Conservation (phyloP, 2,113 vertebrate species). For the Columba livia region DNA sequence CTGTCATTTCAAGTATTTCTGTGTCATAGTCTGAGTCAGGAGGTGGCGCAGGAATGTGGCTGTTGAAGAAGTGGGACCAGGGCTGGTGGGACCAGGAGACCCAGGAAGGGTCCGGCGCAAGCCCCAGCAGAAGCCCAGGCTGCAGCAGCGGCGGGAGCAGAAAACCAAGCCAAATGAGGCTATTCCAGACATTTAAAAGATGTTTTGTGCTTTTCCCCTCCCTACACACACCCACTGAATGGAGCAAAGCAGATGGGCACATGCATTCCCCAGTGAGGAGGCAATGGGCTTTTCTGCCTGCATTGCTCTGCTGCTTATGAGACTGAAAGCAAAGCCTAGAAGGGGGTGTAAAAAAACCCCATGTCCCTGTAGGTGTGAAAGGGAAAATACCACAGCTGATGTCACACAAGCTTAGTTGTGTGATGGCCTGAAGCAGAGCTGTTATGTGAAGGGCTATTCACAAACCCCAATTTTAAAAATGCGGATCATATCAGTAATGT, state of each 20-base stretch:
- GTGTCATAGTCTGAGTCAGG: not conserved
- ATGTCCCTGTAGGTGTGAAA: not conserved
- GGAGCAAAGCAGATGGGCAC: not conserved
- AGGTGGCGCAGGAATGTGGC: accelerated
- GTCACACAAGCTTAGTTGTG: not conserved
- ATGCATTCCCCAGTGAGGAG: not conserved
- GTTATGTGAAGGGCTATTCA: conserved; percentile 22
- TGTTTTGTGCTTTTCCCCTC: not conserved
- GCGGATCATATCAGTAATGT: conserved; percentile 9
- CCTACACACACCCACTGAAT: not conserved
- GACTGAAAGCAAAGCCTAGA: conserved; percentile 11
- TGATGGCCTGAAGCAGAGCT: not conserved
- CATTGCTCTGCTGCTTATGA: not conserved
- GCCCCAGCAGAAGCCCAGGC: not conserved
- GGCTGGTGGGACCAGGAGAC: not conserved
- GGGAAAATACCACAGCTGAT: conserved; percentile 6
- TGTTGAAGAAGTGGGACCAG: not conserved
- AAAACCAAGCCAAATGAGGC: not conserved
- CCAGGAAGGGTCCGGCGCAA: not conserved
- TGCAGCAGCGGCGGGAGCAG: not conserved
- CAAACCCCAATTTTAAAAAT: not conserved
- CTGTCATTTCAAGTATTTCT: not conserved
- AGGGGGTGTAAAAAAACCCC: not conserved
- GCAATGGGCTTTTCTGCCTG: not conserved
- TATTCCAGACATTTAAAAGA: not conserved